Percentiles rank a stretch among this genome's conserved stretches.
Evolutionary conservation across 2,888 invertebrate genomes (phyloP).

Genomic region (Hemaris fuciformis): DNA sequence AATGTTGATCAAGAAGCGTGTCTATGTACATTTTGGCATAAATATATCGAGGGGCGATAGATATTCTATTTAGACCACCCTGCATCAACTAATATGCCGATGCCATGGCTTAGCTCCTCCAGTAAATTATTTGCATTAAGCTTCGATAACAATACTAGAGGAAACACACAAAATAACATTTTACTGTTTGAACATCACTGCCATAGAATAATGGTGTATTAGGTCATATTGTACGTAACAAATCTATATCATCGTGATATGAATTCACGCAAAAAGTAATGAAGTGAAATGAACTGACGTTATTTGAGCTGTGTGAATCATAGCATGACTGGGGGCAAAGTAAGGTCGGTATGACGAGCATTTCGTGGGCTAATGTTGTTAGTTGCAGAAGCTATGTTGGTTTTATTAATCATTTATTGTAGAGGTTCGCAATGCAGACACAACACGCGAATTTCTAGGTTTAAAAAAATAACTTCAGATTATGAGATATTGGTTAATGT

Average conservation of each 20-base stretch:
- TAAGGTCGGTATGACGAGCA: background rate
- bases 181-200: background rate
- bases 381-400: background rate
- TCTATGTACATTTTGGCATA: too few relatives aligned
- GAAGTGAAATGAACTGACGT: background rate
- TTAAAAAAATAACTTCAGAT: too few relatives aligned
- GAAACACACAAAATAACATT: background rate
- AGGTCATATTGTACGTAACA: background rate
- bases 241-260: background rate
- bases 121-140: too few relatives aligned
- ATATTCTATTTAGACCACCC: too few relatives aligned
- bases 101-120: too few relatives aligned
- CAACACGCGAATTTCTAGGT: background rate
- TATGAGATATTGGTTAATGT: too few relatives aligned
- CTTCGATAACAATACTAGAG: too few relatives aligned
- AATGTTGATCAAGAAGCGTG: too few relatives aligned
- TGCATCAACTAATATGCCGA: too few relatives aligned
- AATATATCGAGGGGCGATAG: too few relatives aligned
- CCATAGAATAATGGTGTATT: background rate
- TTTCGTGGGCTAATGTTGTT: background rate
- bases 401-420: background rate
- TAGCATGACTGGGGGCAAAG: background rate
- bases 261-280: background rate
- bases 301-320: background rate
- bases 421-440: background rate